A percentile compares a stretch with the other conserved stretches of the same genome.
These are phyloP conservation scores for Apamea epomidion DNA, from an alignment of 2,888 invertebrate genomes.

Conservation along the genomic window DNA sequence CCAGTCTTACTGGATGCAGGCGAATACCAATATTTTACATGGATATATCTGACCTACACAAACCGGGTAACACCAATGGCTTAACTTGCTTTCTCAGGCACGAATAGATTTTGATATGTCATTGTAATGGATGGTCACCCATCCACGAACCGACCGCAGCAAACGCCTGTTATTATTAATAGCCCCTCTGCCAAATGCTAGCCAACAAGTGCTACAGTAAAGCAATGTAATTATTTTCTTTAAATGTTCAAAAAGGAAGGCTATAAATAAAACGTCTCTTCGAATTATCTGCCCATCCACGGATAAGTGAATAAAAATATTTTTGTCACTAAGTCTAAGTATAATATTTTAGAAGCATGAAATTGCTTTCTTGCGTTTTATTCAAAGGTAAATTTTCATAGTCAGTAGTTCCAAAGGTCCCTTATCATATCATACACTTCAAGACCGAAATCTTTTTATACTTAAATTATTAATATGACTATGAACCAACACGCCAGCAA, in stretches of 20 bases:
- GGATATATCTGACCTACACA: not conserved
- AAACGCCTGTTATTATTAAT: not conserved
- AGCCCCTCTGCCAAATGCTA: not conserved
- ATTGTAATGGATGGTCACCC: not conserved
- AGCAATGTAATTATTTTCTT: too few species aligned
- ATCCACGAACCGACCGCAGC: not conserved
- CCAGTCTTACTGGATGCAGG: not conserved
- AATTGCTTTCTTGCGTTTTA: not conserved
- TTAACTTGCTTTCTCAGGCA: too few species aligned
- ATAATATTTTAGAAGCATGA: not conserved
- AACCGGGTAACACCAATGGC: not conserved
- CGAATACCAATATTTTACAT: not conserved
- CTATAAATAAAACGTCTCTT: not conserved
- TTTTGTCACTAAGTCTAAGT: not conserved
- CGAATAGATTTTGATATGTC: not conserved
- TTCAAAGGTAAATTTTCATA: not conserved
- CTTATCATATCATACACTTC: constrained; percentile 13
- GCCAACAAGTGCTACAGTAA: not conserved
- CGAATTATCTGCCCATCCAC: not conserved
- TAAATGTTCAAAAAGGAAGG: too few species aligned
- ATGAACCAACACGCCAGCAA: constrained; percentile 49
- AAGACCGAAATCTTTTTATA: constrained; percentile 22
- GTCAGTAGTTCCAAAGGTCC: not conserved
- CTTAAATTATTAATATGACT: constrained; percentile 37
- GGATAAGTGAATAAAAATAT: not conserved